Conservation (phyloP, 2,113 vertebrate species). For the Sceloporus undulatus region DNA sequence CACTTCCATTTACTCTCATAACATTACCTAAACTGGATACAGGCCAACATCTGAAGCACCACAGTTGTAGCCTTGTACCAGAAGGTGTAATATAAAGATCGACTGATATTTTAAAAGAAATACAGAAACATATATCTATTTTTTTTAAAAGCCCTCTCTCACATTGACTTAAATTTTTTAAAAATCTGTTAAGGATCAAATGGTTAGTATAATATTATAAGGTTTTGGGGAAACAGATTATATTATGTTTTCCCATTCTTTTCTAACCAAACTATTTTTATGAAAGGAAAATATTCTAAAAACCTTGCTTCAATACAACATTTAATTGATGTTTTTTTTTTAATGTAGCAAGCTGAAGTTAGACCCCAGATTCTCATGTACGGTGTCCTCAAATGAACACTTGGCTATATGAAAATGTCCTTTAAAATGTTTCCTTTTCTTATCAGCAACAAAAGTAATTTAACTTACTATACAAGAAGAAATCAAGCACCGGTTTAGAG, state of each 20-base stretch:
- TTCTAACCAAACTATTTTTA: slow-evolving; percentile 29
- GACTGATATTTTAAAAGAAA: background rate
- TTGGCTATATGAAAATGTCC: slow-evolving; percentile 25
- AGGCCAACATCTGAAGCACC: no score
- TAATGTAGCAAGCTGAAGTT: background rate
- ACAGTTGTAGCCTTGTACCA: no score
- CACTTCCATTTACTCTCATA: background rate
- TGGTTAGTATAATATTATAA: no score
- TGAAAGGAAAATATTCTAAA: slow-evolving; percentile 49
- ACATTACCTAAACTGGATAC: no score
- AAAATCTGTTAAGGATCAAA: background rate
- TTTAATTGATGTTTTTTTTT: background rate
- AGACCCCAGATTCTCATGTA: slow-evolving; percentile 30
- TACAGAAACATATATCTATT: background rate
- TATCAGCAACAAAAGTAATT: slow-evolving; percentile 22
- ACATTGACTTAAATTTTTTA: no score
- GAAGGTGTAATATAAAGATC: background rate
- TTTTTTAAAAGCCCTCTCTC: background rate
- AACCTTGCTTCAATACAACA: slow-evolving; percentile 21
- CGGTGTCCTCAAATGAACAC: background rate
- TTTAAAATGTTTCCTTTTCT: slow-evolving; percentile 30
- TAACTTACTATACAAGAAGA: slow-evolving; percentile 55
- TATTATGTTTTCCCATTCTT: background rate
- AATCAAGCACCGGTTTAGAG: slow-evolving; percentile 43
- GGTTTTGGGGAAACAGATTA: background rate